These are phyloP conservation scores for Neogobius melanostomus DNA, from an alignment of 2,113 vertebrate species.

Conservation along the genomic window DNA sequence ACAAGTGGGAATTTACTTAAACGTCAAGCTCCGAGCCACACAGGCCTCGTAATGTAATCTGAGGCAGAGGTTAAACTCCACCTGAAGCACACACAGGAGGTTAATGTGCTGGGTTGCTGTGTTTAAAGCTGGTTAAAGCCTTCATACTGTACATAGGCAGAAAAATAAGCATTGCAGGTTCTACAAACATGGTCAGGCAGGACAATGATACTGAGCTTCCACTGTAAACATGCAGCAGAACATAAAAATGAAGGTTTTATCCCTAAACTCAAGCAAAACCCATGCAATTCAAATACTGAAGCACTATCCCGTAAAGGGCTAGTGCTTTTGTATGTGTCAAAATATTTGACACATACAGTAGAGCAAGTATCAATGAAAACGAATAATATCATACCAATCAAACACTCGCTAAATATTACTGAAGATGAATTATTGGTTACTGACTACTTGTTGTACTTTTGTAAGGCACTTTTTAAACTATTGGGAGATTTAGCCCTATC, in stretches of 20 bases:
- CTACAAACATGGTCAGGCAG: background rate
- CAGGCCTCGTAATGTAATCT: background rate
- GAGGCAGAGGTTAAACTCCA: slow-evolving; percentile 3
- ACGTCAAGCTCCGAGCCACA: slow-evolving; percentile 15
- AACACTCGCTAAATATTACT: no score
- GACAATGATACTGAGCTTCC: background rate
- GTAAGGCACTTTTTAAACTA: no score
- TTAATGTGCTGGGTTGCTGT: background rate
- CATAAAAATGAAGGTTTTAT: background rate
- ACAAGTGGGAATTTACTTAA: slow-evolving; percentile 30
- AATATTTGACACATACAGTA: no score
- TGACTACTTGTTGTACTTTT: no score
- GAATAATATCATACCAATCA: no score
- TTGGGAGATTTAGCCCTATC: no score
- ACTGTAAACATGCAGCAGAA: background rate
- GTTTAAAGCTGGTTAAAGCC: background rate
- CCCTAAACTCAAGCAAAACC: no score
- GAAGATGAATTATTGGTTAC: no score
- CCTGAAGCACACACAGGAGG: background rate
- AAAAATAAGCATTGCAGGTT: background rate
- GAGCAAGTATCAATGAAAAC: no score
- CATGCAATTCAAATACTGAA: no score
- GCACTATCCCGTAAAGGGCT: no score
- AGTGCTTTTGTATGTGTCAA: no score
- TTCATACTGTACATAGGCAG: background rate